These are phyloP conservation scores for Gambelia wislizenii DNA, from an alignment of 2,797 vertebrate species.

Conservation along the genomic window DNA sequence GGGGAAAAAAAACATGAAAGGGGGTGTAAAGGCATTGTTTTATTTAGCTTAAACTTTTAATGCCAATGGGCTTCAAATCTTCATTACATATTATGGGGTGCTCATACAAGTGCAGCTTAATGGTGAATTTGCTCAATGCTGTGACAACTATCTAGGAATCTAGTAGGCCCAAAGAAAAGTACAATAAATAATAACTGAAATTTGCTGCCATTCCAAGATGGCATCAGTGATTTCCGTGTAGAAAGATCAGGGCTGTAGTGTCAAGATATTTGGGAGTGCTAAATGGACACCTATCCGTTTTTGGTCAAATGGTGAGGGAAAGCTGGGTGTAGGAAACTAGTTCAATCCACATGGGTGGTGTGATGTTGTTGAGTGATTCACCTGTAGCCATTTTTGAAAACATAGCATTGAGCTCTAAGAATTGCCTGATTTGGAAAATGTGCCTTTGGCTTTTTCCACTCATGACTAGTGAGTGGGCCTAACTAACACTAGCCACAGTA, in stretches of 20 bases:
- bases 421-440: neutral
- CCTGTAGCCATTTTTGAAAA: neutral
- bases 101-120: neutral
- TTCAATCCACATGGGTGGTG: neutral
- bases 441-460: neutral
- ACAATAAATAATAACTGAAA: neutral
- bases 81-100: neutral
- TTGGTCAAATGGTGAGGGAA: neutral
- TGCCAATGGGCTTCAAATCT: neutral
- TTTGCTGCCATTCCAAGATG: too few relatives aligned
- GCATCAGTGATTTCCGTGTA: neutral
- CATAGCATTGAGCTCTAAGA: neutral
- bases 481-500: neutral
- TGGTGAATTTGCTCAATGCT: neutral
- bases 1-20: neutral
- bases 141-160: neutral
- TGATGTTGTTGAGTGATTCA: neutral
- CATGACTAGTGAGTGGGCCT: neutral
- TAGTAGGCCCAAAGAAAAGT: neutral
- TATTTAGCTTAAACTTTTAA: slow-evolving; percentile 5
- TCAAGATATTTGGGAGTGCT: neutral
- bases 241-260: too few relatives aligned
- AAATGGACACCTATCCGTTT: neutral
- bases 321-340: neutral
- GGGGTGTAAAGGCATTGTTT: neutral